These are phyloP conservation scores for Cathartes aura DNA, from an alignment of 2,113 vertebrate species.

Conservation along the genomic window DNA sequence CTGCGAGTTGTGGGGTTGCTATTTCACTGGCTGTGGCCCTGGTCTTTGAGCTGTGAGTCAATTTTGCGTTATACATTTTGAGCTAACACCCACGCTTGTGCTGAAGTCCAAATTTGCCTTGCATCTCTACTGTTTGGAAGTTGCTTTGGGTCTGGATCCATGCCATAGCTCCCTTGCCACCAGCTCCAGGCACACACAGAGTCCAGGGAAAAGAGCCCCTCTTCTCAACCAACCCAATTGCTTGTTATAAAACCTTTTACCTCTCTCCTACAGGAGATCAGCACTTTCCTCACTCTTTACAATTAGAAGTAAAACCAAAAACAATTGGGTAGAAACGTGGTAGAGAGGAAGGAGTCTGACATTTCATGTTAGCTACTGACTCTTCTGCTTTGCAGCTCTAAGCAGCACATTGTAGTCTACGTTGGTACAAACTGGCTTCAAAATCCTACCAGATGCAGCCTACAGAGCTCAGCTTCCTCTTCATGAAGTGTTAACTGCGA, in stretches of 20 bases:
- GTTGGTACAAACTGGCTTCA: neutral
- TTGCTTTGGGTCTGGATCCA: neutral
- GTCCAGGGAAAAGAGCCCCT: neutral
- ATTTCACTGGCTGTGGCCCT: neutral
- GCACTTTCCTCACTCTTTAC: neutral
- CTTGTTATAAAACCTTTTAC: neutral
- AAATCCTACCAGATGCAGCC: neutral
- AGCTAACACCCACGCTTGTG: neutral
- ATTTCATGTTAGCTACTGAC: neutral
- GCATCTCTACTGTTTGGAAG: neutral
- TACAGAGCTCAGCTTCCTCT: neutral
- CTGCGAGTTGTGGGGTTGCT: neutral
- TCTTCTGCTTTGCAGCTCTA: neutral
- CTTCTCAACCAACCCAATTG: fast-evolving
- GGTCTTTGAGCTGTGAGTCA: slow-evolving; percentile 39
- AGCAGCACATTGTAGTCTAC: neutral
- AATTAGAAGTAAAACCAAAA: neutral
- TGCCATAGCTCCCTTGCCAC: neutral
- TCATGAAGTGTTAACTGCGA: neutral
- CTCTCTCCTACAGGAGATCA: neutral
- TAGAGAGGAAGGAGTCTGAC: neutral
- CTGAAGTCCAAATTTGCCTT: slow-evolving; percentile 56
- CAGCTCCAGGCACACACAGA: neutral
- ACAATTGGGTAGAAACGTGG: neutral
- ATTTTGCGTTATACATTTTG: neutral